Evolutionary conservation across 2,797 vertebrate species (phyloP).

Genomic region (Melanotaenia parkinsoni): DNA sequence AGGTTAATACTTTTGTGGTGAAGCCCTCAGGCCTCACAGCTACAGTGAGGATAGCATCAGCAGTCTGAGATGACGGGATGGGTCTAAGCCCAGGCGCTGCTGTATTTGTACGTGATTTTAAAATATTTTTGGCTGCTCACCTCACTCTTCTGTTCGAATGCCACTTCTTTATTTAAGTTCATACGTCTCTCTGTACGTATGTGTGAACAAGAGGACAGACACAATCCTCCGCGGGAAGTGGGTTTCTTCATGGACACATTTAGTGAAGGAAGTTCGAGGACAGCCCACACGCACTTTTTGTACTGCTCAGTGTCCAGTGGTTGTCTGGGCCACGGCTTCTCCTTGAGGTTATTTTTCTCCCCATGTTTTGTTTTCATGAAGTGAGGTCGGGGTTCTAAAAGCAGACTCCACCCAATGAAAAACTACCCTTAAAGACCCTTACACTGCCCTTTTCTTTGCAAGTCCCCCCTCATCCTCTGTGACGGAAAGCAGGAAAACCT

Average conservation of each 20-base stretch:
- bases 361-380: constrained; percentile 74
- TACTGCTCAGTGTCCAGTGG: constrained; percentile 72
- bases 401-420: constrained; percentile 71
- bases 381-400: constrained; percentile 76
- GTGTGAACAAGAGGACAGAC: constrained; percentile 33
- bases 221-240: constrained; percentile 61
- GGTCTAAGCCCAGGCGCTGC: constrained; percentile 60
- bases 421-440: constrained; percentile 52
- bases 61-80: constrained; percentile 73
- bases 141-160: constrained; percentile 28
- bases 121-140: constrained; percentile 39
- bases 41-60: constrained; percentile 75
- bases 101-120: constrained; percentile 29
- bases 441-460: constrained; percentile 54
- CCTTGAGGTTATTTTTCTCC: constrained; percentile 81
- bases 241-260: constrained; percentile 63
- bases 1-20: constrained; percentile 82
- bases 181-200: constrained; percentile 14
- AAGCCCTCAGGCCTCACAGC: constrained; percentile 80
- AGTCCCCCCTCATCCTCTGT: constrained; percentile 31
- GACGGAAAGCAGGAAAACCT: constrained; percentile 33
- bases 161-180: not conserved
- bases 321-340: constrained; percentile 74
- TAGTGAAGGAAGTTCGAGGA: constrained; percentile 69
- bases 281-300: constrained; percentile 78